Base-by-base conservation (phyloP, 2,113 vertebrate species). In the Sapajus apella region DNA sequence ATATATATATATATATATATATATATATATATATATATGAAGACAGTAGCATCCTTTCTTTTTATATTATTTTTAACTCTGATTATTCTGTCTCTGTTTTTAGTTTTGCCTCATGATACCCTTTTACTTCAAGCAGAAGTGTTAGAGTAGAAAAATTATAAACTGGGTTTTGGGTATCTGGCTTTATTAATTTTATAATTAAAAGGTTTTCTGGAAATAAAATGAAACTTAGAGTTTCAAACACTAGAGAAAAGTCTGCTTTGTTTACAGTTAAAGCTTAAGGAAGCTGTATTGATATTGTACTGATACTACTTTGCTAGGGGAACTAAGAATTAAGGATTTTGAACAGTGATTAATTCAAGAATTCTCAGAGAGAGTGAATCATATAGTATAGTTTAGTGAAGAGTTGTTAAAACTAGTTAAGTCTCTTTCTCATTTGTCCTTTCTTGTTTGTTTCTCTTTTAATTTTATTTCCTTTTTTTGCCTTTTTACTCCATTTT, bases 231-330 rank as follows among this genome's bases (percentile, higher is more conserved):
- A 91, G 20, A 83, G 21, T 84, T 9, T 80, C 70, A 83, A 92
- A 72, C 66, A 45, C 64, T 72, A 32, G 27, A 55, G 43, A 86
- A 89, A 52, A 85, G 72, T 40, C 27, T 40, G 14, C 61, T 91
- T 91, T 93, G n/a, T 86, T 93, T 97, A n/a, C 58, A 93, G 25
- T 10, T 58, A 12, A 11, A 94, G 8, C 61, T 87, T 86, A 47
- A 68, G 56, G 64, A 91, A 64, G 27, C 56, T 52, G 10, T 93
- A 27, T 76, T 89, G 23, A 72, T 92, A 56, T 23, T 35, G 14
- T 72, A 50, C 40, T 83, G 4, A 64, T 58, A 16, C 81, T 83
- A n/a, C 58, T 85, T 9, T 92, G 35, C 20, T 79, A 77, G n/a
- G 25, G 50, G 96, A 90, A 43, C 47, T 70, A 45, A 88, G 58